Conservation (phyloP, 2,888 invertebrate species). For the Proisotoma minuta region DNA sequence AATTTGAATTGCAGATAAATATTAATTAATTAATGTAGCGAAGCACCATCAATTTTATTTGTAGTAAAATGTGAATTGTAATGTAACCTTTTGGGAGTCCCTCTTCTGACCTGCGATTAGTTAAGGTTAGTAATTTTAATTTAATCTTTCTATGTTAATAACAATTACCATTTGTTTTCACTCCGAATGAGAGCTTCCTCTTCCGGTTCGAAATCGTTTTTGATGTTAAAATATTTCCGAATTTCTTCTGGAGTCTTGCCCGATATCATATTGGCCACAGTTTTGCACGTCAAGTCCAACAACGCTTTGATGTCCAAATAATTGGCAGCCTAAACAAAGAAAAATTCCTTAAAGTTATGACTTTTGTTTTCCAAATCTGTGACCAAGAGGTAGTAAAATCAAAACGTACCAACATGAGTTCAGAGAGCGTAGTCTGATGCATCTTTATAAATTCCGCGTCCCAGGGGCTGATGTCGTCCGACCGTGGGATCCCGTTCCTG, state of each 20-base stretch:
- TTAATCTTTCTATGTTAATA: too few species aligned
- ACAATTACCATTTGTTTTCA: slow-evolving; percentile 93
- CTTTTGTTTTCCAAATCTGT: too few species aligned
- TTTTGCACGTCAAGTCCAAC: slow-evolving; percentile 95
- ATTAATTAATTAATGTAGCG: too few species aligned
- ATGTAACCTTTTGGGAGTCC: too few species aligned
- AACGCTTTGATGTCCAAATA: slow-evolving; percentile 89
- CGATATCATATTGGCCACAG: slow-evolving; percentile 96
- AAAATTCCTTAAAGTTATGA: background rate
- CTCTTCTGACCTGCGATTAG: too few species aligned
- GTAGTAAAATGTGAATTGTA: too few species aligned
- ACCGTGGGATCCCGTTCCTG: slow-evolving; percentile 93
- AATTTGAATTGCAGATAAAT: too few species aligned
- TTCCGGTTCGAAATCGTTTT: slow-evolving; percentile 89
- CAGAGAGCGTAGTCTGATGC: slow-evolving; percentile 93
- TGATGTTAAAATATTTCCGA: slow-evolving; percentile 92
- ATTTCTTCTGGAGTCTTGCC: slow-evolving; percentile 97
- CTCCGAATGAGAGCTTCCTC: slow-evolving; percentile 97
- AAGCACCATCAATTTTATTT: too few species aligned
- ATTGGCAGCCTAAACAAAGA: slow-evolving; percentile 80
- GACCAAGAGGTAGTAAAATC: too few species aligned
- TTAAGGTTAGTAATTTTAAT: too few species aligned
- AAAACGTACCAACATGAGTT: slow-evolving; percentile 83
- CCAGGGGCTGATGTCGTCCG: slow-evolving; percentile 98
- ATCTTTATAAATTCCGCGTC: slow-evolving; percentile 98